Evolutionary conservation across 2,888 invertebrate species (phyloP).

Genomic region (Polymixis lichenea): DNA sequence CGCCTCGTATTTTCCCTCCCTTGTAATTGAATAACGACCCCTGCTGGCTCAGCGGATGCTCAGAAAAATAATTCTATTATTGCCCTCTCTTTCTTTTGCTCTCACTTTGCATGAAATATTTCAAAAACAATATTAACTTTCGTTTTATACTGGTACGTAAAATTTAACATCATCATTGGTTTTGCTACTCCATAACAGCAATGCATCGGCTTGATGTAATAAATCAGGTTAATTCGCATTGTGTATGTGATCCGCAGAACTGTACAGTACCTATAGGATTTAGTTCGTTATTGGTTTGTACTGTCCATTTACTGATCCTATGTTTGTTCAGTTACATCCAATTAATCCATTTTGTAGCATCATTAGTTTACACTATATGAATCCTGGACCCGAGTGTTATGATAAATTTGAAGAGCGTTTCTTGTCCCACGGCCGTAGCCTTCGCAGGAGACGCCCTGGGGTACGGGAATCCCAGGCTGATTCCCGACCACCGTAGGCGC

Average conservation of each 20-base stretch:
- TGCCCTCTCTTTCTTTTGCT: conserved; percentile 73
- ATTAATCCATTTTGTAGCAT: conserved; percentile 13
- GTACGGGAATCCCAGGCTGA: too few relatives aligned
- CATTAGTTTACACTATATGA: not conserved
- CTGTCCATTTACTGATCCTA: conserved; percentile 17
- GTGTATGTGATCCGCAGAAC: conserved; percentile 18
- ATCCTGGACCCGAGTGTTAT: not conserved
- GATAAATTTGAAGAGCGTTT: conserved; percentile 7
- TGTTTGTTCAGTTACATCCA: not conserved
- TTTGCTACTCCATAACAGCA: conserved; percentile 37
- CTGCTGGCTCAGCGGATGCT: conserved; percentile 82
- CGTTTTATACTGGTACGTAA: conserved; percentile 28
- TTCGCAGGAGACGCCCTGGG: too few relatives aligned
- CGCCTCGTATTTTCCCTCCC: conserved; percentile 79
- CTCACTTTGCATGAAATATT: conserved; percentile 76
- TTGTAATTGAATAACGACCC: conserved; percentile 87
- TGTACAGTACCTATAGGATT: conserved; percentile 13
- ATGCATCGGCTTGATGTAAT: conserved; percentile 38
- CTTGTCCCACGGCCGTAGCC: too few relatives aligned
- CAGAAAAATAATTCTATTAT: conserved; percentile 86
- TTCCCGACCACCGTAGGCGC: too few relatives aligned
- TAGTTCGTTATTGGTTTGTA: conserved; percentile 34
- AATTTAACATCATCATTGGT: conserved; percentile 25
- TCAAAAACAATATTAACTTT: conserved; percentile 67
- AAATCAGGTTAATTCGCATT: conserved; percentile 41